Evolutionary conservation across 1,140 invertebrate species (phyloP).

Genomic region (Coboldia fuscipes): DNA sequence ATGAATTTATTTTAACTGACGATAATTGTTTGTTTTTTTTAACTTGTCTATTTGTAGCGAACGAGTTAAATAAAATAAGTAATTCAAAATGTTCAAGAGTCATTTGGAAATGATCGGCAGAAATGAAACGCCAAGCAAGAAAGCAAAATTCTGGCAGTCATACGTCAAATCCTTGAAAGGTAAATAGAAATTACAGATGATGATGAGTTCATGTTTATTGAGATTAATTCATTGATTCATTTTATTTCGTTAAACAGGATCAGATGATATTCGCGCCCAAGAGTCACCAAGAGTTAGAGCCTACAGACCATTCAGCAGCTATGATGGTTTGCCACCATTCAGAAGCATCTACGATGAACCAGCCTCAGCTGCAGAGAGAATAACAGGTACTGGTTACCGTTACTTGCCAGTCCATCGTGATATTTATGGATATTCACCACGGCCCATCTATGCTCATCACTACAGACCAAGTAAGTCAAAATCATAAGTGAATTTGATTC

Average conservation of each 20-base stretch:
- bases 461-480: slow-evolving; percentile 67
- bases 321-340: slow-evolving; percentile 32
- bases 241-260: slow-evolving; percentile 35
- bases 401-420: slow-evolving; percentile 72
- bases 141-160: slow-evolving; percentile 81
- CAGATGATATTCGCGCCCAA: slow-evolving; percentile 71
- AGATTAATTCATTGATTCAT: too few species aligned
- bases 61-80: slow-evolving; percentile 37
- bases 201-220: too few species aligned
- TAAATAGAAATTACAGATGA: too few species aligned
- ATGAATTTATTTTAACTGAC: background rate
- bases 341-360: slow-evolving; percentile 75
- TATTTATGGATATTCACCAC: slow-evolving; percentile 67
- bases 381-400: slow-evolving; percentile 65
- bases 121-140: slow-evolving; percentile 74
- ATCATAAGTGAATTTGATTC: too few species aligned
- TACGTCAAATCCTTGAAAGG: slow-evolving; percentile 77
- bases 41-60: slow-evolving; percentile 24
- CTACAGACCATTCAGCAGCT: slow-evolving; percentile 26
- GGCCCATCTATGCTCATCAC: slow-evolving; percentile 66
- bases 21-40: background rate
- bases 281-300: slow-evolving; percentile 24
- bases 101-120: slow-evolving; percentile 81
- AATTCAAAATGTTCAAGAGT: slow-evolving; percentile 63
- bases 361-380: slow-evolving; percentile 51